Conservation (phyloP, 1,140 invertebrate genomes). For the Eriosoma lanigerum region DNA sequence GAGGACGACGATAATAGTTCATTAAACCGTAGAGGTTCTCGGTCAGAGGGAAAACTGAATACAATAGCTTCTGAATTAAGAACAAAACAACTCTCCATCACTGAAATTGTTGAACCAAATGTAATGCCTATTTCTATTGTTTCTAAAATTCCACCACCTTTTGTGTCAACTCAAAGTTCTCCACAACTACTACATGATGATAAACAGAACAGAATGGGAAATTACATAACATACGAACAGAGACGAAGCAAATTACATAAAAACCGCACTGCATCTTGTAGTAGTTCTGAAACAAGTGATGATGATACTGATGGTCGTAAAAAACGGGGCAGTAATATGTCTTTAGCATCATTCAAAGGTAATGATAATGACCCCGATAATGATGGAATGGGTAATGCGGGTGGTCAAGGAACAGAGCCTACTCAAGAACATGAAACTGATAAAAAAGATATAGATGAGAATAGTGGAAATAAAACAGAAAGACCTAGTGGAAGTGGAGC, state of each 20-base stretch:
- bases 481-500: constrained; percentile 55
- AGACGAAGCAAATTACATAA: constrained; percentile 64
- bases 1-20: constrained; percentile 55
- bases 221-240: constrained; percentile 51
- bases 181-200: constrained; percentile 68
- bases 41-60: constrained; percentile 57
- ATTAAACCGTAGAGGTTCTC: constrained; percentile 56
- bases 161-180: constrained; percentile 31
- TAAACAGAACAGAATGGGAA: constrained; percentile 72
- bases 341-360: constrained; percentile 53
- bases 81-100: constrained; percentile 57
- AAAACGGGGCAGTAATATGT: constrained; percentile 62
- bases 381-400: constrained; percentile 58
- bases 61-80: constrained; percentile 55
- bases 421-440: constrained; percentile 52
- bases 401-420: constrained; percentile 50
- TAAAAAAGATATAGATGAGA: constrained; percentile 6
- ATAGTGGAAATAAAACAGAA: constrained; percentile 33
- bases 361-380: constrained; percentile 64
- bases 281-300: constrained; percentile 86
- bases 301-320: constrained; percentile 83
- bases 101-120: constrained; percentile 57
- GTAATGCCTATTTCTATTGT: constrained; percentile 61
- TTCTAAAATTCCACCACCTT: constrained; percentile 38
- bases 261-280: constrained; percentile 80